phyloP scores from a whole-genome alignment of 2,888 invertebrate species.

The Ditula angustiorana region DNA sequence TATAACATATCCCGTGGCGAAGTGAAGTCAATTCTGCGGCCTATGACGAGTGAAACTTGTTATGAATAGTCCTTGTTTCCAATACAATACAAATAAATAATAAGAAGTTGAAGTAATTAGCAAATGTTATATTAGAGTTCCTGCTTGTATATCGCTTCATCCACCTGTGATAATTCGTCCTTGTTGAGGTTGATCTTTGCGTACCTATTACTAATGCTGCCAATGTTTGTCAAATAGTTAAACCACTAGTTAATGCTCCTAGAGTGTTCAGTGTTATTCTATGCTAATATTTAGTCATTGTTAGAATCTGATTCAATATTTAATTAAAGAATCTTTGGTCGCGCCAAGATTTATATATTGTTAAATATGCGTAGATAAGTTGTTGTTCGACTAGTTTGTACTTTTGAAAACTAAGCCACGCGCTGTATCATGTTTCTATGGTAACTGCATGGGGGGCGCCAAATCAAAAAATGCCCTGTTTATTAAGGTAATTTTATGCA shows the following conservation, averaged over 20 bases:
- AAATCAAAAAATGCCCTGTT: conserved; percentile 75
- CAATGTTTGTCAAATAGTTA: conserved; percentile 59
- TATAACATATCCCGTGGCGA: conserved; percentile 69
- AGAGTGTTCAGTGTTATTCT: conserved; percentile 65
- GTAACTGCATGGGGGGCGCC: conserved; percentile 80
- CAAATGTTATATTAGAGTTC: conserved; percentile 73
- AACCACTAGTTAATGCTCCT: conserved; percentile 56
- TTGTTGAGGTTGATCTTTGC: conserved; percentile 64
- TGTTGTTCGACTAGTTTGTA: conserved; percentile 48
- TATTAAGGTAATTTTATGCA: conserved; percentile 63
- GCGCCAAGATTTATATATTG: conserved; percentile 45
- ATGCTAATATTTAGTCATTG: conserved; percentile 50
- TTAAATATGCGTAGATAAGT: conserved; percentile 46
- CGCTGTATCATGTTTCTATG: conserved; percentile 53
- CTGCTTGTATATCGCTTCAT: conserved; percentile 81
- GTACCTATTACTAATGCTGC: conserved; percentile 60
- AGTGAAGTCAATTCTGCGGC: conserved; percentile 78
- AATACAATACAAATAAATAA: conserved; percentile 49
- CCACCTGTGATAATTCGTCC: conserved; percentile 80
- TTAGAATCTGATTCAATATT: conserved; percentile 52
- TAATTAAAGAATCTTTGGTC: conserved; percentile 45
- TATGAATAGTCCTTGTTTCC: conserved; percentile 55
- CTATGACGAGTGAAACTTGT: conserved; percentile 65
- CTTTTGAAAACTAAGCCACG: conserved; percentile 33
- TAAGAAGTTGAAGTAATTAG: conserved; percentile 54